Conservation (phyloP, 1,140 invertebrate species). For the Euglossa dilemma region DNA sequence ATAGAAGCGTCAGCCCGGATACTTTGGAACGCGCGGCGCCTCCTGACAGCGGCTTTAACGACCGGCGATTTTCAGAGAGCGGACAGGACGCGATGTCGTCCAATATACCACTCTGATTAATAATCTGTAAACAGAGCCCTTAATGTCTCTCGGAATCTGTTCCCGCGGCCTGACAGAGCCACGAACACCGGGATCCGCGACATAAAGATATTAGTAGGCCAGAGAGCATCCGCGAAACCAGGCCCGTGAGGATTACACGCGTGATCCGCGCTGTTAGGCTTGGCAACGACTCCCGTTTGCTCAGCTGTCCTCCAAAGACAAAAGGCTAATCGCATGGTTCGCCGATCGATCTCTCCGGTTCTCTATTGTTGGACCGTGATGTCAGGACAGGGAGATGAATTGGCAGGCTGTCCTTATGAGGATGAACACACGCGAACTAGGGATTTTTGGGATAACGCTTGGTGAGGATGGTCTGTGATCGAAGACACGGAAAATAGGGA, state of each 20-base stretch:
- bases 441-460: no score
- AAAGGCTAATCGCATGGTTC: slow-evolving; percentile 16
- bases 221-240: neutral
- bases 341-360: neutral
- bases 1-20: neutral
- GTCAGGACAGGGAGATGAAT: neutral
- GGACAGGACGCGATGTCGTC: neutral
- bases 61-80: neutral
- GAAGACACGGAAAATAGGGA: no score
- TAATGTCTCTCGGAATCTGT: slow-evolving; percentile 27
- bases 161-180: neutral
- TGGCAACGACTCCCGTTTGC: slow-evolving; percentile 37
- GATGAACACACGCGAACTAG: no score
- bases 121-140: slow-evolving; percentile 35
- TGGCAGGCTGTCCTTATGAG: no score
- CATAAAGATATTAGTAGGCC: slow-evolving; percentile 38
- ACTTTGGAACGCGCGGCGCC: neutral
- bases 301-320: slow-evolving; percentile 32
- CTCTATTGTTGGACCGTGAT: slow-evolving; percentile 1
- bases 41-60: slow-evolving; percentile 11
- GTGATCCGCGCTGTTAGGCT: slow-evolving; percentile 29
- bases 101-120: slow-evolving; percentile 34
- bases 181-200: neutral
- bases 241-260: neutral
- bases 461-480: no score